Percentiles rank a stretch among this genome's conserved stretches.
Evolutionary conservation across 2,888 invertebrate genomes (phyloP).

Genomic region (Nephrotoma guestfalica): DNA sequence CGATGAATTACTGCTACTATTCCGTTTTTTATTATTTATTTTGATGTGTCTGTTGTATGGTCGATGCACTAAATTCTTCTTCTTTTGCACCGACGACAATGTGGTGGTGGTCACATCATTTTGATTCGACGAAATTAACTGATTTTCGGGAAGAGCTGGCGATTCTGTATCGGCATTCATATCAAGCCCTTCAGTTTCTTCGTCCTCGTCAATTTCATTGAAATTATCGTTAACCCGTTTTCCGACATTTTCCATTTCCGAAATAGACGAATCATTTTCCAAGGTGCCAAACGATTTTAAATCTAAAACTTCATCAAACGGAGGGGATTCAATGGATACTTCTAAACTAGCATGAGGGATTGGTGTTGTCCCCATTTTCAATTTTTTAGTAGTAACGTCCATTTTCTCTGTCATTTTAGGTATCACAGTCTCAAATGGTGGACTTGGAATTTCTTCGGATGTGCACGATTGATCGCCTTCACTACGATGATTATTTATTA

Average conservation of each 20-base stretch:
- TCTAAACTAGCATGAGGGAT: neutral
- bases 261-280: neutral
- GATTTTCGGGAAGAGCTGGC: neutral
- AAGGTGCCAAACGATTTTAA: neutral
- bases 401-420: neutral
- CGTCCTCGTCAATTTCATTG: neutral
- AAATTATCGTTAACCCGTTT: neutral
- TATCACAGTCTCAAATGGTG: neutral
- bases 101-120: neutral
- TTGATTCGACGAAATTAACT: neutral
- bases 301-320: slow-evolving; percentile 1
- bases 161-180: neutral
- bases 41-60: neutral
- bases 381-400: neutral
- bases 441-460: slow-evolving; percentile 1
- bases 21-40: neutral
- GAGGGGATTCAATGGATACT: neutral
- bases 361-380: neutral
- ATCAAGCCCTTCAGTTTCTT: neutral
- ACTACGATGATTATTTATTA: neutral
- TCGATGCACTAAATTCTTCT: neutral
- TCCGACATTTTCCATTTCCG: neutral
- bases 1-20: neutral
- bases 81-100: neutral
- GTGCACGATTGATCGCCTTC: neutral